Conservation (phyloP, 2,888 invertebrate genomes). For the Neria commutata region DNA sequence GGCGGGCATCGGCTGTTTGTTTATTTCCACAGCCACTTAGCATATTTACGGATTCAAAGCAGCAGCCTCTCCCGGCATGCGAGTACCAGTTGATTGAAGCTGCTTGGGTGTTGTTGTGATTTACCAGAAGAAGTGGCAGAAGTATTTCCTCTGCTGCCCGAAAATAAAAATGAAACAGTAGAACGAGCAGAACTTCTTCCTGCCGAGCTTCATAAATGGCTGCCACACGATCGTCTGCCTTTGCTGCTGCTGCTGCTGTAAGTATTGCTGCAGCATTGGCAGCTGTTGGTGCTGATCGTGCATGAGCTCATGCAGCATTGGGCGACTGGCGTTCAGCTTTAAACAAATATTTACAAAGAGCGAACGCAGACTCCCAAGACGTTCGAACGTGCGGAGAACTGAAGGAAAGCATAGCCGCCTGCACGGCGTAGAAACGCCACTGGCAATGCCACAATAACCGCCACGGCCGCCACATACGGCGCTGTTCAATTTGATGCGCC, state of each 20-base stretch:
- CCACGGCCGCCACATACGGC: background rate
- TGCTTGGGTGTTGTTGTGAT: background rate
- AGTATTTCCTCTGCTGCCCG: slow-evolving; percentile 7
- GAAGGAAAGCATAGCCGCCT: background rate
- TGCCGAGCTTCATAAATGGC: background rate
- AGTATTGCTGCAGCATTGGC: too few species aligned
- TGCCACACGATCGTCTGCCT: background rate
- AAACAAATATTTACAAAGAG: slow-evolving; percentile 21
- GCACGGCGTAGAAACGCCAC: background rate
- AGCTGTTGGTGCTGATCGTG: background rate
- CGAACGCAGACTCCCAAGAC: slow-evolving; percentile 15
- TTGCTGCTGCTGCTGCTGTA: background rate
- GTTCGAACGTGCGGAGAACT: background rate
- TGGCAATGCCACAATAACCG: background rate
- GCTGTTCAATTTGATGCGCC: slow-evolving; percentile 44
- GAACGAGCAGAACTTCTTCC: too few species aligned
- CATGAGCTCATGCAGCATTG: slow-evolving; percentile 1
- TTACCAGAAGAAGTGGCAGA: slow-evolving; percentile 13
- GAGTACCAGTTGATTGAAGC: slow-evolving; percentile 2
- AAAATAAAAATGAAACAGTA: too few species aligned
- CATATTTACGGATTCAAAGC: background rate
- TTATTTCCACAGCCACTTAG: slow-evolving; percentile 4
- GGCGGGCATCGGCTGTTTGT: too few species aligned
- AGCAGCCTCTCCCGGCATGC: background rate
- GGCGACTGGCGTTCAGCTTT: background rate